phyloP scores from a whole-genome alignment of 1,140 invertebrate genomes.

The Schlechtendalia chinensis region DNA sequence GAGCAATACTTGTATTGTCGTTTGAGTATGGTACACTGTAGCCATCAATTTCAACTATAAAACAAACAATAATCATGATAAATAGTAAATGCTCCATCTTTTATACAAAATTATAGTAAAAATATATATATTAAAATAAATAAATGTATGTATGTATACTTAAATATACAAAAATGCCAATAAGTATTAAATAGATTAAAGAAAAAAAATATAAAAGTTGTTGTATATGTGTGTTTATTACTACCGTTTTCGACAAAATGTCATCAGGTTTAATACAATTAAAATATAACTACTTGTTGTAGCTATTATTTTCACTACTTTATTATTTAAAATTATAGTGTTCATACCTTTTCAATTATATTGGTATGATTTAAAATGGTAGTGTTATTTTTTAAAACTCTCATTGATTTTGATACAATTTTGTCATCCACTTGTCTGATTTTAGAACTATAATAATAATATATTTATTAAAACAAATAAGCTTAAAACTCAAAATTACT shows the following conservation, averaged over 20 bases:
- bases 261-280: too few species aligned
- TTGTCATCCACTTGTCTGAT: conserved; percentile 32
- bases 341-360: conserved; percentile 31
- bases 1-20: conserved; percentile 90
- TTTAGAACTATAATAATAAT: conserved; percentile 22
- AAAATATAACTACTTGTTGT: too few species aligned
- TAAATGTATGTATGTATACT: too few species aligned
- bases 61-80: background rate
- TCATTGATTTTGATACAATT: conserved; percentile 16
- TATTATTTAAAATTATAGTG: background rate
- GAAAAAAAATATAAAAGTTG: too few species aligned
- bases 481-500: background rate
- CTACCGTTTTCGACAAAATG: too few species aligned
- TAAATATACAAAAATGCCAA: background rate
- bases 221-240: too few species aligned
- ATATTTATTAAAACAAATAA: background rate
- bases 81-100: background rate
- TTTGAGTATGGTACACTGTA: conserved; percentile 95
- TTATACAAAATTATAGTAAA: background rate
- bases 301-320: too few species aligned
- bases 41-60: conserved; percentile 83
- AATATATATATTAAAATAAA: too few species aligned
- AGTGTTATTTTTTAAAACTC: conserved; percentile 37
- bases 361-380: conserved; percentile 23
- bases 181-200: background rate